phyloP scores from a whole-genome alignment of 2,888 invertebrate genomes.

The Polyommatus iphigenia region DNA sequence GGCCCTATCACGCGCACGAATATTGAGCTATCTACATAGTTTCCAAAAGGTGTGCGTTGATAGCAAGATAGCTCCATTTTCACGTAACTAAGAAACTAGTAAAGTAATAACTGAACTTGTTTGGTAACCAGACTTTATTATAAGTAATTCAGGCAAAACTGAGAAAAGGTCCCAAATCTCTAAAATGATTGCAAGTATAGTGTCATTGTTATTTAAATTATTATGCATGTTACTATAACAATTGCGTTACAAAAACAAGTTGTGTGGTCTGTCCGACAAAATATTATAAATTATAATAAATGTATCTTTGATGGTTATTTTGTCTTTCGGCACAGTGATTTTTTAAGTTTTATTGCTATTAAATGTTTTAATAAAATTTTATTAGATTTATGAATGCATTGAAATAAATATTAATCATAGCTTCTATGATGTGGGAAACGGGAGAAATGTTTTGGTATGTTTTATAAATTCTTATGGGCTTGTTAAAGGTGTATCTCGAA shows the following conservation, averaged over 20 bases:
- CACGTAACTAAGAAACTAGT: too few species aligned
- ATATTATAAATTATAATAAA: not conserved
- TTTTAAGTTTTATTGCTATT: not conserved
- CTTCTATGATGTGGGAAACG: not conserved
- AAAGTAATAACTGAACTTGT: too few species aligned
- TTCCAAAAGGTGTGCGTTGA: not conserved
- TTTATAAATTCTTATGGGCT: constrained; percentile 51
- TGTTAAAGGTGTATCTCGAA: constrained; percentile 34
- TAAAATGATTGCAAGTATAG: not conserved
- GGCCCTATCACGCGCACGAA: too few species aligned
- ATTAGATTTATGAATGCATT: not conserved
- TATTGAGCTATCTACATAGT: not conserved
- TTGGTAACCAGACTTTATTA: too few species aligned
- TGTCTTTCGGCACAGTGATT: not conserved
- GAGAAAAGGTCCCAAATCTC: not conserved
- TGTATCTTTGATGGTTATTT: not conserved
- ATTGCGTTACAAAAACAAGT: not conserved
- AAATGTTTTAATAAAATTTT: not conserved
- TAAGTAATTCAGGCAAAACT: too few species aligned
- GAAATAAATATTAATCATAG: constrained; percentile 8
- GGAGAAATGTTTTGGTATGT: constrained; percentile 41
- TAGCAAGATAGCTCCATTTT: not conserved
- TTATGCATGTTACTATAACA: not conserved
- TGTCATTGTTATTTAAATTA: not conserved
- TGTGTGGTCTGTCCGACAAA: not conserved